phyloP scores from a whole-genome alignment of 2,113 vertebrate genomes.

The Xenopus laevis region DNA sequence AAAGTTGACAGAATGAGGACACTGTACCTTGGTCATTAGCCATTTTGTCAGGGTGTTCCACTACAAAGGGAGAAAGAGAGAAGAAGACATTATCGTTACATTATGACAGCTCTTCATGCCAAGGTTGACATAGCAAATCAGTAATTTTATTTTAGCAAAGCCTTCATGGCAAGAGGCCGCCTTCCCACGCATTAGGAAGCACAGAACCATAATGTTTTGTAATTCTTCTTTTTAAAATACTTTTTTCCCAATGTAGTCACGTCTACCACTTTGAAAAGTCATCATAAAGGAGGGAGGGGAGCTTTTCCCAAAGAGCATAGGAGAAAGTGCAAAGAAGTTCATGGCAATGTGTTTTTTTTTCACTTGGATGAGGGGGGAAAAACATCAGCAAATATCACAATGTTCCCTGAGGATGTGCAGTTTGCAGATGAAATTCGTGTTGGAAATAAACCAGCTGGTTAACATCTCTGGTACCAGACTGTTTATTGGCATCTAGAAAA shows the following conservation, averaged over 20 bases:
- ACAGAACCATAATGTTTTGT: neutral
- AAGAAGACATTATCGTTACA: conserved; percentile 57
- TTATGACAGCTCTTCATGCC: conserved; percentile 32
- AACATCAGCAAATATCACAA: too few relatives aligned
- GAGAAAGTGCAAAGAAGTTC: too few relatives aligned
- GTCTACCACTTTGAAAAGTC: conserved; percentile 4
- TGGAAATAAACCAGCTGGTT: too few relatives aligned
- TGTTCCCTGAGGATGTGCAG: too few relatives aligned
- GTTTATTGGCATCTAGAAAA: too few relatives aligned
- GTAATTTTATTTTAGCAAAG: conserved; percentile 15
- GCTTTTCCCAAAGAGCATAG: too few relatives aligned
- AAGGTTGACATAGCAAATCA: conserved; percentile 30
- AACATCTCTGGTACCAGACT: too few relatives aligned
- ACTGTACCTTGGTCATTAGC: conserved; percentile 90
- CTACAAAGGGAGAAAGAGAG: conserved; percentile 60
- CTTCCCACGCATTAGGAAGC: neutral
- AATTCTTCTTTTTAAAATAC: conserved; percentile 6
- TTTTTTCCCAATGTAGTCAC: neutral
- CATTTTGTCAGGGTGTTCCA: conserved; percentile 95
- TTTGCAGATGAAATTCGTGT: too few relatives aligned
- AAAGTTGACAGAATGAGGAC: conserved; percentile 41
- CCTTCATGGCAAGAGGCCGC: neutral
- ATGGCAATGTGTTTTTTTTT: too few relatives aligned
- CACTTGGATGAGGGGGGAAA: too few relatives aligned
- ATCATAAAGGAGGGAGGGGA: neutral